phyloP scores from a whole-genome alignment of 2,888 invertebrate species.

The Euspilapteryx auroguttella region DNA sequence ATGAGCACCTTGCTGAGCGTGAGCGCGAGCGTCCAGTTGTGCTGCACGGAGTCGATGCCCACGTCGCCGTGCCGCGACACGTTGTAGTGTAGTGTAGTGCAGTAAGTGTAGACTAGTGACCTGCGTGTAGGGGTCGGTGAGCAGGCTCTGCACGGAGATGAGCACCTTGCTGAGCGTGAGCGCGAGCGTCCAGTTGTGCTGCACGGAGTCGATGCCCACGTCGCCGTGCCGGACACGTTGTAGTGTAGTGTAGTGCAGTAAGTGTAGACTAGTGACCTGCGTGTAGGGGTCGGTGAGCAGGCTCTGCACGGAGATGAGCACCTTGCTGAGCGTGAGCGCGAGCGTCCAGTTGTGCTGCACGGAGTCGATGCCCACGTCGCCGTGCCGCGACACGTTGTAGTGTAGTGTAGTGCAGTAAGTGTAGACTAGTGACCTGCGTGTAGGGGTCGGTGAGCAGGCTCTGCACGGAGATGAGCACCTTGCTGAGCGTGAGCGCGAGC shows the following conservation, averaged over 20 bases:
- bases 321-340: conserved; percentile 87
- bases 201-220: conserved; percentile 93
- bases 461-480: conserved; percentile 85
- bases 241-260: too few species aligned
- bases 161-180: conserved; percentile 88
- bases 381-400: conserved; percentile 93
- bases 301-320: conserved; percentile 85
- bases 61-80: conserved; percentile 94
- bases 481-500: conserved; percentile 88
- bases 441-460: conserved; percentile 89
- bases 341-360: conserved; percentile 97
- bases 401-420: too few species aligned
- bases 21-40: conserved; percentile 94
- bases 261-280: too few species aligned
- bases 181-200: conserved; percentile 95
- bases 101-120: too few species aligned
- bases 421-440: too few species aligned
- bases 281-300: conserved; percentile 89
- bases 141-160: conserved; percentile 83
- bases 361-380: conserved; percentile 93
- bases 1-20: conserved; percentile 88
- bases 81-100: conserved; percentile 95
- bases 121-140: conserved; percentile 93
- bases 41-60: conserved; percentile 92
- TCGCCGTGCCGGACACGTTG: too few species aligned